Evolutionary conservation across 37 sponge, comb jelly and placozoan genomes (phyloP), one percentile per base, ranked within the genome.

Genomic region (Amphimedon queenslandica): DNA sequence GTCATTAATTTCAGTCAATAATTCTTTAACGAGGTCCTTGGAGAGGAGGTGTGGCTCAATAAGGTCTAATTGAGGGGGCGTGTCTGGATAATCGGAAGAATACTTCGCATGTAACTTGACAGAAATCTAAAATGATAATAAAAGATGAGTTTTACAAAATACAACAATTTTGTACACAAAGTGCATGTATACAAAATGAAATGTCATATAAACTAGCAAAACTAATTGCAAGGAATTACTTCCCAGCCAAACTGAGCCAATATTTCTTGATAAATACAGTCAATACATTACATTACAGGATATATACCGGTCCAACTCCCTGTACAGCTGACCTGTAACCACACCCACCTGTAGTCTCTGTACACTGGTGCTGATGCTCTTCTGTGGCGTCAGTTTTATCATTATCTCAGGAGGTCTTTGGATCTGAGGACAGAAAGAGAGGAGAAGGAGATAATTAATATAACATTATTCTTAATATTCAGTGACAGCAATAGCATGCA

Each of bases 11-110:
- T 75, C 81, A 20, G 63, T 53, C 25, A 23, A 11, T 27, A 87
- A 70, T 21, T 87, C 77, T 30, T 80, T 80, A 2, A 87, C 58
- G 41, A 55, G 66, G 36, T 87, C 87, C 6, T 33, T 37, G 1
- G 73, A 70, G 34, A 76, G 36, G 23, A 71, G 71, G 35, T 71
- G 66, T 8, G 70, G 66, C 0, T 80, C 77, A 16, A 56, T 40
- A 66, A 87, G 40, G 35, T 71, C 55, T 51, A 87, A 38, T 37
- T 70, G 42, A 29, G 87, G 81, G 5, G 75, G 40, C 37, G 71
- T 73, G 69, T 78, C 88, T 2, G 88, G 89, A 36, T 88, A 88
- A 70, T 88, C 83, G n/a, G 84, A 75, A 25, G 89, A 42, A 60
- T 88, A 88, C 43, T 74, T 88, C 16, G 64, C 76, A 24, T 69